phyloP scores from a whole-genome alignment of 2,888 invertebrate species.

The Latrodectus hesperus region DNA sequence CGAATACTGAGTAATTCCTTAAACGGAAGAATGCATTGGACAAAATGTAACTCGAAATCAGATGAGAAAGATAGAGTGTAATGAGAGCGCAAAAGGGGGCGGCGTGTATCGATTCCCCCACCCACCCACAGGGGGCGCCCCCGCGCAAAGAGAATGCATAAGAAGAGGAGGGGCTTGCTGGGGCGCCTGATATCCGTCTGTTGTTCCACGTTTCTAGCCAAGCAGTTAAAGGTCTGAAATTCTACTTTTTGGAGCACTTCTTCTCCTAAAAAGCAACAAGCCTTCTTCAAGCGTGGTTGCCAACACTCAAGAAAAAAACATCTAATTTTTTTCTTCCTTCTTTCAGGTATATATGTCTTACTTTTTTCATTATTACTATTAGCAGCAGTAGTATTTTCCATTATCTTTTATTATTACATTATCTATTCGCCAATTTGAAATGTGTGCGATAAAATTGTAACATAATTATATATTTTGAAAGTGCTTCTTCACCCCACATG shows the following conservation, averaged over 20 bases:
- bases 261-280: too few relatives aligned
- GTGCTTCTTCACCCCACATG: too few relatives aligned
- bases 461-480: too few relatives aligned
- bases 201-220: background rate
- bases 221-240: background rate
- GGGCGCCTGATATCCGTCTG: background rate
- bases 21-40: too few relatives aligned
- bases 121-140: conserved; percentile 5
- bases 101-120: background rate
- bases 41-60: too few relatives aligned
- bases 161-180: conserved; percentile 3
- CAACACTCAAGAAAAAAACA: background rate
- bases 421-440: too few relatives aligned
- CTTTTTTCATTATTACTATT: background rate
- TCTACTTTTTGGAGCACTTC: background rate
- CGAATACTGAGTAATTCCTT: too few relatives aligned
- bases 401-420: too few relatives aligned
- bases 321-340: background rate
- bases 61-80: background rate
- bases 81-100: background rate
- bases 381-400: too few relatives aligned
- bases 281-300: too few relatives aligned
- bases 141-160: conserved; percentile 1
- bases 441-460: too few relatives aligned
- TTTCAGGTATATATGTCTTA: background rate